These are phyloP conservation scores for Alexandromys fortis DNA, from an alignment of 2,113 vertebrate species.

Conservation along the genomic window DNA sequence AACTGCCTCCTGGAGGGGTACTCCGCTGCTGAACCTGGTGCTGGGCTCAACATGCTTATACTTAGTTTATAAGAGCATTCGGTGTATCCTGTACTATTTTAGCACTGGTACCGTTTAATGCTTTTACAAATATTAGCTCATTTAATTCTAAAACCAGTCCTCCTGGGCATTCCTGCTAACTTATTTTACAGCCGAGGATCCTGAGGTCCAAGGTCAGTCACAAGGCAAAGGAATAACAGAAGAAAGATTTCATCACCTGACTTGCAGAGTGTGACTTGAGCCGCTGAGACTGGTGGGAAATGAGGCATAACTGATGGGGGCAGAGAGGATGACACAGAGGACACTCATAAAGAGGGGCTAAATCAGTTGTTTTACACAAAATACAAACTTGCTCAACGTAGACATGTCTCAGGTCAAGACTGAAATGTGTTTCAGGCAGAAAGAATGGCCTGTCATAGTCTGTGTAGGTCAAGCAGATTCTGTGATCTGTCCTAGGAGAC, in stretches of 20 bases:
- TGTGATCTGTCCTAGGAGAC: not conserved
- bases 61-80: not conserved
- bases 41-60: not conserved
- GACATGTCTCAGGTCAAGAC: not conserved
- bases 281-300: not conserved
- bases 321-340: not conserved
- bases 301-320: not conserved
- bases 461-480: not conserved
- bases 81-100: not conserved
- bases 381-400: not conserved
- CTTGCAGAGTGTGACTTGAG: not conserved
- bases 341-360: not conserved
- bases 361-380: constrained; percentile 30
- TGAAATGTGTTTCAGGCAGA: not conserved
- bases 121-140: not conserved
- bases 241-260: not conserved
- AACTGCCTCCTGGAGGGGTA: not conserved
- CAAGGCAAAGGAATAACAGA: not conserved
- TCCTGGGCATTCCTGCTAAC: not conserved
- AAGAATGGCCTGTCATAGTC: not conserved
- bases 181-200: not conserved
- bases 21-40: not conserved
- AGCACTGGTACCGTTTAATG: not conserved
- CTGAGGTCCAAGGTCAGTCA: not conserved
- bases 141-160: not conserved